phyloP scores from a whole-genome alignment of 2,113 vertebrate species.

The Serinus canaria region DNA sequence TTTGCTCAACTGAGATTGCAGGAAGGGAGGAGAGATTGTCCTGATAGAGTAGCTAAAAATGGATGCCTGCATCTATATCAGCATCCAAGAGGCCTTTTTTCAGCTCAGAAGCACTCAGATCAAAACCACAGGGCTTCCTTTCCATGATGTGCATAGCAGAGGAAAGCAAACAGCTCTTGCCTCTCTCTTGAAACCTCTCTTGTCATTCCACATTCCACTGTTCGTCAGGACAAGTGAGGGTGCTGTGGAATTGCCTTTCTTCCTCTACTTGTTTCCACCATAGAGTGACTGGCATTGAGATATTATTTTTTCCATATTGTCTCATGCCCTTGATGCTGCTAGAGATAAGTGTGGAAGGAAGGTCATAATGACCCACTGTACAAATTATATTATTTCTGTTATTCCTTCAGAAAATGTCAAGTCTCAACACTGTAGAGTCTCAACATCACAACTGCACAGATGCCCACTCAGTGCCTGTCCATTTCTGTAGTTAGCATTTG shows the following conservation, averaged over 20 bases:
- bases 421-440: not conserved
- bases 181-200: not conserved
- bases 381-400: not conserved
- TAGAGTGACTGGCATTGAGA: not conserved
- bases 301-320: not conserved
- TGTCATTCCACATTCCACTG: not conserved
- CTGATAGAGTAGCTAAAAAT: not conserved
- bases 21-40: not conserved
- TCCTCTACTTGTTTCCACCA: not conserved
- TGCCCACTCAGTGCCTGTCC: not conserved
- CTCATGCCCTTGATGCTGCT: not conserved
- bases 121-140: not conserved
- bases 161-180: not conserved
- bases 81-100: not conserved
- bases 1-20: not conserved
- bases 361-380: not conserved
- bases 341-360: not conserved
- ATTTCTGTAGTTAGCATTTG: not conserved
- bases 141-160: not conserved
- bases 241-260: not conserved
- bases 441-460: not conserved
- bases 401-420: not conserved
- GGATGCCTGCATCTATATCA: not conserved
- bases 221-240: not conserved
- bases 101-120: not conserved